Evolutionary conservation across 2,797 vertebrate genomes (phyloP).

Genomic region (Chelonia mydas): DNA sequence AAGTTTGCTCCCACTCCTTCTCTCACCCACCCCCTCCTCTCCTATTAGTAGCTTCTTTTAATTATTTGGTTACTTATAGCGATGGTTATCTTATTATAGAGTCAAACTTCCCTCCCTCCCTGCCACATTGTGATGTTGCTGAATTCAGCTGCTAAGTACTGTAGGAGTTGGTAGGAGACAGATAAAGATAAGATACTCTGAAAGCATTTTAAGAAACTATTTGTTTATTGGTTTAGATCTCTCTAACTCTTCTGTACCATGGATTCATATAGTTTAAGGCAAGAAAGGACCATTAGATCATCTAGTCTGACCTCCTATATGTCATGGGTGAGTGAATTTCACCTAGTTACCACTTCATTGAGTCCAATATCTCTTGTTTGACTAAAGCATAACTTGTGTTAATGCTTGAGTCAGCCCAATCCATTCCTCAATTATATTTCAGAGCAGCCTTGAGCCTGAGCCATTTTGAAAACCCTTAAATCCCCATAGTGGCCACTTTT

Average conservation of each 20-base stretch:
- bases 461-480: neutral
- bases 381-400: neutral
- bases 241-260: neutral
- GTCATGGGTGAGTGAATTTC: neutral
- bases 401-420: neutral
- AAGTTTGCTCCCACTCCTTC: neutral
- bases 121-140: neutral
- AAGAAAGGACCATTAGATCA: neutral
- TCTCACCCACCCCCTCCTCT: neutral
- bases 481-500: neutral
- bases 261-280: neutral
- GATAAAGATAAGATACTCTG: neutral
- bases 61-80: neutral
- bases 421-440: neutral
- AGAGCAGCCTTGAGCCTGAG: neutral
- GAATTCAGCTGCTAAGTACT: neutral
- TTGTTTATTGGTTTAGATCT: neutral
- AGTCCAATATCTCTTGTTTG: neutral
- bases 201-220: neutral
- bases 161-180: neutral
- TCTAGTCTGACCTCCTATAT: neutral
- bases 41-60: neutral
- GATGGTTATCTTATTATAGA: neutral
- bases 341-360: neutral
- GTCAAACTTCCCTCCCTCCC: neutral